These are phyloP conservation scores for Brachyptera risi DNA, from an alignment of 2,888 invertebrate species.

Conservation along the genomic window DNA sequence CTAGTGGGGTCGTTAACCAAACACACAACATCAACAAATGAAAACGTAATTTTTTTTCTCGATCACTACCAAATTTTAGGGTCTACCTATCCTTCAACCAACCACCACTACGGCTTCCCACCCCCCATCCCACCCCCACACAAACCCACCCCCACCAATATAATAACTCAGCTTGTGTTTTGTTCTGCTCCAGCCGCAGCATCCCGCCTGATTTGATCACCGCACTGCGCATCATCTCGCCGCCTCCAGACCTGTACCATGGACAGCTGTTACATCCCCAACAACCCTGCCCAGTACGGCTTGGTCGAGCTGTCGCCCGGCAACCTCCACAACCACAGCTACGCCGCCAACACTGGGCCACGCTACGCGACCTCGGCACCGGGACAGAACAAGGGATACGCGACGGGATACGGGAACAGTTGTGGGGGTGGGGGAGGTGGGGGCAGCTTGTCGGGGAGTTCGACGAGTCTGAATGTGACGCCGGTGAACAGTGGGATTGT, in stretches of 20 bases:
- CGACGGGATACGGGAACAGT: slow-evolving; percentile 9
- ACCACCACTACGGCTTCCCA: neutral
- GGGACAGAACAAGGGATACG: neutral
- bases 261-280: slow-evolving; percentile 38
- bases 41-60: too few relatives aligned
- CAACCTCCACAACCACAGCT: slow-evolving; percentile 14
- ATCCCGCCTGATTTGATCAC: neutral
- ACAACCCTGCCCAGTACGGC: slow-evolving; percentile 36
- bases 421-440: slow-evolving; percentile 45
- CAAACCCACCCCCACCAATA: neutral
- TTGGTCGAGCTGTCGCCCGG: slow-evolving; percentile 28
- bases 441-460: neutral
- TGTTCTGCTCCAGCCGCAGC: neutral
- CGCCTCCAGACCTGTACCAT: slow-evolving; percentile 24
- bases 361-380: slow-evolving; percentile 18
- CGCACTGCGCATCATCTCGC: neutral
- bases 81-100: too few relatives aligned
- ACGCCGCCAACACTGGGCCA: slow-evolving; percentile 20
- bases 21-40: too few relatives aligned
- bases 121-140: neutral
- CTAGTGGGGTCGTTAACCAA: too few relatives aligned
- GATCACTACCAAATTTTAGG: too few relatives aligned
- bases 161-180: neutral
- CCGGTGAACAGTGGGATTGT: slow-evolving; percentile 36
- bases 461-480: neutral